phyloP scores from a whole-genome alignment of 2,797 vertebrate species.

The Channa striata region DNA sequence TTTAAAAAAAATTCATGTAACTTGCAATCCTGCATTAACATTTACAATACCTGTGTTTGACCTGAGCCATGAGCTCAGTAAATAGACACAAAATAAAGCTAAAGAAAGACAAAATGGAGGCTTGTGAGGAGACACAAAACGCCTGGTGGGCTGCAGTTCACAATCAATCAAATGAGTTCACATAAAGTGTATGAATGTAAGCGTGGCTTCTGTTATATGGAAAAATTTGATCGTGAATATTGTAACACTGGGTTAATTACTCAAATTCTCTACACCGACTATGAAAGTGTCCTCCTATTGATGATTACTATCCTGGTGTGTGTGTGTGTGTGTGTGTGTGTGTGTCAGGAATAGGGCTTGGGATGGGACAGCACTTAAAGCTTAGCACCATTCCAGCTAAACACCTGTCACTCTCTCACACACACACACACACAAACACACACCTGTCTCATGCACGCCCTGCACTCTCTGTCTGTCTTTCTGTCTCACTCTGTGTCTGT shows the following conservation, averaged over 20 bases:
- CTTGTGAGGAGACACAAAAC: too few species aligned
- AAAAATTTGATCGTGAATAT: neutral
- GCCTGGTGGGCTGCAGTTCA: too few species aligned
- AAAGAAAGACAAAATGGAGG: too few species aligned
- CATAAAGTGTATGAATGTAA: neutral
- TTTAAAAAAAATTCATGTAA: too few species aligned
- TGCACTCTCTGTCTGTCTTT: slow-evolving; percentile 43
- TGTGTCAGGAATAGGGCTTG: slow-evolving; percentile 77
- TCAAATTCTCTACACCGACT: slow-evolving; percentile 4
- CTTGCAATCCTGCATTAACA: too few species aligned
- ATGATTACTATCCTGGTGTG: slow-evolving; percentile 14
- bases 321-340: slow-evolving; percentile 37
- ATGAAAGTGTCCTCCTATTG: slow-evolving; percentile 12
- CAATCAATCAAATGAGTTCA: too few species aligned
- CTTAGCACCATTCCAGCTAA: slow-evolving; percentile 82
- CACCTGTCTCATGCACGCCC: slow-evolving; percentile 58
- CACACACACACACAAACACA: slow-evolving; percentile 17
- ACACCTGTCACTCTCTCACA: slow-evolving; percentile 77
- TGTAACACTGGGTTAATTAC: neutral
- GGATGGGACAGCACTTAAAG: slow-evolving; percentile 78
- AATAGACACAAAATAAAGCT: too few species aligned
- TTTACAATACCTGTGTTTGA: too few species aligned
- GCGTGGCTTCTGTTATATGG: neutral
- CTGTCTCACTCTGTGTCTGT: slow-evolving; percentile 22
- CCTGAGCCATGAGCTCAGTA: too few species aligned